Evolutionary conservation across 2,888 invertebrate genomes (phyloP), one percentile per base, ranked within the genome.

Genomic region (Sminthurinus aureus): DNA sequence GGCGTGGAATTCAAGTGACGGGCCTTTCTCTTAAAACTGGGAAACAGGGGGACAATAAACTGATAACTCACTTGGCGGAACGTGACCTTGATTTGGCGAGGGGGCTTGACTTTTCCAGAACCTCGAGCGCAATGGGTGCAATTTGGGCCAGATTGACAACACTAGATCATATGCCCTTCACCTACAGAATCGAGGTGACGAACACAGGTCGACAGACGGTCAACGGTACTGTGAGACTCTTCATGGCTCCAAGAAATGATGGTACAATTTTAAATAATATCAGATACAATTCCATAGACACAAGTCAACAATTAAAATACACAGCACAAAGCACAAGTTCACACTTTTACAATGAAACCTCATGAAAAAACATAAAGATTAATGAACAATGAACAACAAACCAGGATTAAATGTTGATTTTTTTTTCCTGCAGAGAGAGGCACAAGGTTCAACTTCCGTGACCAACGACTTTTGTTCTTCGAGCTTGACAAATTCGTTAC

Each of bases 11-110:
- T n/a, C 81, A 84, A 81, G 84, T 89, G 20, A 85, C 81, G 6
- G 84, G 85, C 18, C 82, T 89, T 9, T 83, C 85, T 9, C 87
- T 89, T 0, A 81, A 85, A 22, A 77, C 85, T 6, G 79, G 79
- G 8, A 90, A 92, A 0, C 89, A 91, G 18, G 92, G 92, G 88
- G 90, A 0, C 81, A 85, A 82, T 82, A 83, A 76, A n/a, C 90
- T 90, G 3, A 85, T 96, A 73, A 96, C 96, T 0, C 94, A 93
- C 90, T 96, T 96, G 95, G 94, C 94, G 91, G 93, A 94, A 90
- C 94, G 94, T 83, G 94, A 94, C 79, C 92, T 96, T 86, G 94
- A 96, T 89, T 90, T 96, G 71, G 93, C 94, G 0, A 92, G 95
- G 0, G 96, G 96, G 0, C 92, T 96, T 89, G 96, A 96, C 91